Conservation (phyloP, 2,888 invertebrate genomes). For the Calliphora vomitoria region DNA sequence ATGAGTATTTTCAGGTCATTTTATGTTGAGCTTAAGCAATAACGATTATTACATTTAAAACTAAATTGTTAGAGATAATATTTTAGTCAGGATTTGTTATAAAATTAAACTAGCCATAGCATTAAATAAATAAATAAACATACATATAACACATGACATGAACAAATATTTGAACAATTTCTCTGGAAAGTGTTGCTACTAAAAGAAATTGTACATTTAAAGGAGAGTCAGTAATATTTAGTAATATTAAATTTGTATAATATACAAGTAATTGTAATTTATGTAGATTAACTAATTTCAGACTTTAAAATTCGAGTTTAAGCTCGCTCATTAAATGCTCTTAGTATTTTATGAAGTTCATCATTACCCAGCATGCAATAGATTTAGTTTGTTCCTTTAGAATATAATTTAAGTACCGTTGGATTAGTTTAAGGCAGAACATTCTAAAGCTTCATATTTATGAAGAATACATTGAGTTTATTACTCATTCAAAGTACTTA, state of each 20-base stretch:
- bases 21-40: conserved; percentile 43
- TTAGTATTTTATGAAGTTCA: background rate
- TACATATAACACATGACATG: background rate
- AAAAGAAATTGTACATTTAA: too few relatives aligned
- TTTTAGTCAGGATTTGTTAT: background rate
- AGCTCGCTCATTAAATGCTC: too few relatives aligned
- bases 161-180: background rate
- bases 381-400: background rate
- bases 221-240: too few relatives aligned
- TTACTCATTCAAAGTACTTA: conserved; percentile 24
- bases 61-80: conserved; percentile 33
- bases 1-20: conserved; percentile 47
- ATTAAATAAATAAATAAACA: conserved; percentile 9
- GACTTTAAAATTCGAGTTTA: too few relatives aligned
- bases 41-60: conserved; percentile 45
- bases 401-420: conserved; percentile 11
- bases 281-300: too few relatives aligned
- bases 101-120: too few relatives aligned
- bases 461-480: conserved; percentile 24
- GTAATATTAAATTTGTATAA: too few relatives aligned
- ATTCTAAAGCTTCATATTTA: background rate
- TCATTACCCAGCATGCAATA: background rate
- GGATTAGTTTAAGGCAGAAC: background rate
- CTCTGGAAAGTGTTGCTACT: too few relatives aligned
- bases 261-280: too few relatives aligned